phyloP scores from a whole-genome alignment of 2,797 vertebrate genomes.

The Propithecus perrieri region DNA sequence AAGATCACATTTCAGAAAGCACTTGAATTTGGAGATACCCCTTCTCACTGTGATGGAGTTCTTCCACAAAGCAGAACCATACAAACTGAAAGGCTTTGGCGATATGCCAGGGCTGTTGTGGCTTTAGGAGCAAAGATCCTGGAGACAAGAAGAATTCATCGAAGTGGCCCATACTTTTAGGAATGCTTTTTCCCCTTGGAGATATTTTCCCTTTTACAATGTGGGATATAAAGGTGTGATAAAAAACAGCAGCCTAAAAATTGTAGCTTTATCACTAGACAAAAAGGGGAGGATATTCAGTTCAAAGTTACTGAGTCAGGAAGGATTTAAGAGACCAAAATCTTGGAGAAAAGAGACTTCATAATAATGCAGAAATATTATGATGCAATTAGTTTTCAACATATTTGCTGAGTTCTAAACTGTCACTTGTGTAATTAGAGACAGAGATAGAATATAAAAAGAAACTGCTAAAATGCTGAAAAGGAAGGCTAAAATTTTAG shows the following conservation, averaged over 20 bases:
- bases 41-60: background rate
- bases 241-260: background rate
- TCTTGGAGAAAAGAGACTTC: background rate
- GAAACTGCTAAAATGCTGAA: background rate
- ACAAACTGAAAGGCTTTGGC: background rate
- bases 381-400: background rate
- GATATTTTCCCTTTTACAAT: background rate
- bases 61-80: background rate
- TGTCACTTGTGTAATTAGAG: background rate
- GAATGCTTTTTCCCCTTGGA: background rate
- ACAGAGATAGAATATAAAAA: background rate
- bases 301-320: background rate
- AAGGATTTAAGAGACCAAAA: background rate
- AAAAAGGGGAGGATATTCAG: background rate
- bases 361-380: background rate
- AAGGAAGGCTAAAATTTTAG: background rate
- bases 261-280: background rate
- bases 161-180: background rate
- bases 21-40: background rate
- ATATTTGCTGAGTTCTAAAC: background rate
- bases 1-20: background rate
- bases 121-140: background rate
- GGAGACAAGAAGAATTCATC: background rate
- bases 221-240: background rate
- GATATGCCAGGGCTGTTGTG: accelerated